Percentiles rank a stretch among this genome's conserved stretches.
Conservation (phyloP, 1,140 invertebrate species). For the Drosophila lacertosa region DNA sequence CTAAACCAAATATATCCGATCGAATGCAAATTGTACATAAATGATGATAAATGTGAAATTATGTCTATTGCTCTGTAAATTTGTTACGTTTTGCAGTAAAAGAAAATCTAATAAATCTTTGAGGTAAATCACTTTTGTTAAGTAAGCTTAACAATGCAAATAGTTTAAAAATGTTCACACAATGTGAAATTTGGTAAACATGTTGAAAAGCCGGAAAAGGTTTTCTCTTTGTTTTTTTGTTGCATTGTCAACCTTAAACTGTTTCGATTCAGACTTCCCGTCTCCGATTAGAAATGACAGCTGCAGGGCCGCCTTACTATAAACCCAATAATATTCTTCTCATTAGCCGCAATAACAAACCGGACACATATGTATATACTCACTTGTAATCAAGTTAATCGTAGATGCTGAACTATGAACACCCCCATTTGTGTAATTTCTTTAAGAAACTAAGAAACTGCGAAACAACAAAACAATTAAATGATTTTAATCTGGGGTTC, state of each 20-base stretch:
- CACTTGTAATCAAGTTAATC: constrained; percentile 24
- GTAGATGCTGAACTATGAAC: constrained; percentile 37
- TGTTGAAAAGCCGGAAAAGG: constrained; percentile 18
- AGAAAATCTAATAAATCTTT: too few species aligned
- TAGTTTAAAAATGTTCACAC: neutral
- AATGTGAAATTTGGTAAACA: neutral
- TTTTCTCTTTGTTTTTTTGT: constrained; percentile 4
- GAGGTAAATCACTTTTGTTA: neutral
- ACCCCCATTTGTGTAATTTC: constrained; percentile 12
- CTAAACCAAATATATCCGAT: neutral
- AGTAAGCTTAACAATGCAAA: too few species aligned
- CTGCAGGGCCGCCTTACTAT: constrained; percentile 7
- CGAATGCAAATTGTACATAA: too few species aligned
- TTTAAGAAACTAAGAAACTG: neutral
- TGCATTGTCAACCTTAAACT: constrained; percentile 22
- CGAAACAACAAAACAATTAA: constrained; percentile 46
- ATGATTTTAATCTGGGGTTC: constrained; percentile 51
- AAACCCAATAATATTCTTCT: constrained; percentile 1
- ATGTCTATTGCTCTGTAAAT: too few species aligned
- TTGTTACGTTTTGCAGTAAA: too few species aligned
- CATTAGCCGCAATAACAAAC: constrained; percentile 3
- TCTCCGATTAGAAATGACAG: constrained; percentile 19
- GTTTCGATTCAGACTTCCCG: constrained; percentile 13
- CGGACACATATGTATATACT: neutral
- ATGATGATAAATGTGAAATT: too few species aligned